Conservation (phyloP, 30 jellyfish, hydroid and myxozoan genomes). For the Cassiopea andromeda region DNA sequence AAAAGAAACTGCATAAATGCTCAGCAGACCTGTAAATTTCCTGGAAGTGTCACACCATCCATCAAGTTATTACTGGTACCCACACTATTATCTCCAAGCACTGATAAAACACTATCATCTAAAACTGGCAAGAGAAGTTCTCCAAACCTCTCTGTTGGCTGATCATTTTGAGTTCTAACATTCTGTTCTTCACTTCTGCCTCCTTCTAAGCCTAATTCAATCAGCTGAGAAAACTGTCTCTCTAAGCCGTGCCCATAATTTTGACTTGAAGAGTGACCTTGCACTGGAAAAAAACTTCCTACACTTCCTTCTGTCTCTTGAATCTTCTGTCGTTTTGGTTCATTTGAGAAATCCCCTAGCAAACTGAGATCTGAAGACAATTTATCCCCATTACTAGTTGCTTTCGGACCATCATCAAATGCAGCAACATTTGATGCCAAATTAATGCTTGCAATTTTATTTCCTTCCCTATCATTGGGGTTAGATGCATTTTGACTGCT, state of each 20-base stretch:
- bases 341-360: background rate
- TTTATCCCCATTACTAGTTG: background rate
- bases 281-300: background rate
- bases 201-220: slow-evolving; percentile 14
- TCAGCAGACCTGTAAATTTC: background rate
- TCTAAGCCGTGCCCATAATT: slow-evolving; percentile 24
- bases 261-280: background rate
- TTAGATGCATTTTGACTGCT: background rate
- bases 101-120: background rate
- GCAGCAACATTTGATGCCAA: background rate
- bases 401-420: background rate
- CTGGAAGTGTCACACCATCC: slow-evolving; percentile 3
- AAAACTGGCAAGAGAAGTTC: background rate
- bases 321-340: background rate
- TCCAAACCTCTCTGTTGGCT: background rate
- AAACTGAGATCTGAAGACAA: background rate
- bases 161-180: background rate
- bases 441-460: background rate
- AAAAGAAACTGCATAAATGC: background rate
- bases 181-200: slow-evolving; percentile 22
- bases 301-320: background rate
- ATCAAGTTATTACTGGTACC: background rate
- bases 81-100: background rate
- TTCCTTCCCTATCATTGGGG: background rate
- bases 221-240: slow-evolving; percentile 22